Evolutionary conservation across 2,888 invertebrate genomes (phyloP), one percentile per base, ranked within the genome.

Genomic region (Eupithecia pulchellata): DNA sequence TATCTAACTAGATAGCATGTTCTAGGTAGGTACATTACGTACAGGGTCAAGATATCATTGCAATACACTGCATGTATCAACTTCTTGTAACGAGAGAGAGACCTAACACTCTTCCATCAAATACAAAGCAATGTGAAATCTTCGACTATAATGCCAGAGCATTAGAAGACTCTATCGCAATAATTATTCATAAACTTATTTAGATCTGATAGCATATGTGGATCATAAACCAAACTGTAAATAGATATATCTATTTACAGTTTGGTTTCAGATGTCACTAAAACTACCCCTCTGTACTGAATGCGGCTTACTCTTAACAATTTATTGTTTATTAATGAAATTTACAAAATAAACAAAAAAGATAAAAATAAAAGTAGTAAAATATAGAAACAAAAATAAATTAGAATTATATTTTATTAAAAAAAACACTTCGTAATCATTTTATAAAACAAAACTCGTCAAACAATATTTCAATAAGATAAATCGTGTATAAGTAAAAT

Each of bases 361-460:
- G 2, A 25, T 2, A 55, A 4, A 3, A 27, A 29, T 14, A 17
- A 1, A 20, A 2, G 0, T 25, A 2, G 0, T 25, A 58, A n/a
- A n/a, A n/a, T 52, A 30, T 32, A 30, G 11, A 32, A 30, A 30
- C 11, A 55, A 68, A 67, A 71, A 64, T 27, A 61, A 67, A 64
- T 71, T 25, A 29, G 57, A 67, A 71, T 61, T n/a, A 66, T 71
- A 71, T 68, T 71, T 71, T 68, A 71, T 64, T 25, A 1, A 52
- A 52, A 63, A 58, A 66, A 68, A 67, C 64, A 71, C 64, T 66
- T 58, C 66, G 58, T 64, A 58, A 58, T 29, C 29, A 20, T 52
- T 64, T 32, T 39, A 64, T 64, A 58, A 47, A 64, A 64, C 39
- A 68, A 68, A 27, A 61, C 47, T 36, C 60, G 34, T 36, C 58